phyloP scores from a whole-genome alignment of 2,113 vertebrate genomes.

The Tautogolabrus adspersus region DNA sequence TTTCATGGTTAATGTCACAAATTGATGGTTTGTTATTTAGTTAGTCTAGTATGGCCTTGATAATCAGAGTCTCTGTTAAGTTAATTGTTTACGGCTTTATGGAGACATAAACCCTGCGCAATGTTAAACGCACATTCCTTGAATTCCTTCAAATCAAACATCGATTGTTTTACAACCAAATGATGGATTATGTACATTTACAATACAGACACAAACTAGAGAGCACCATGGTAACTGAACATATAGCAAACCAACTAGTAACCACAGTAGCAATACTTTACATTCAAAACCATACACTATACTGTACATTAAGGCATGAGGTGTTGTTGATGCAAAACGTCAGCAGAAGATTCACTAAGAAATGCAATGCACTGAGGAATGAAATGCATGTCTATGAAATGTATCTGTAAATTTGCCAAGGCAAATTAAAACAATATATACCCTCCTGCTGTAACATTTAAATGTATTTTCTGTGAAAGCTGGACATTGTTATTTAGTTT shows the following conservation, averaged over 20 bases:
- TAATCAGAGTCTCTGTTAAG: constrained; percentile 33
- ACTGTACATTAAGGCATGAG: constrained; percentile 87
- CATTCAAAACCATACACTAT: constrained; percentile 73
- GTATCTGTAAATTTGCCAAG: constrained; percentile 37
- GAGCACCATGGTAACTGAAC: constrained; percentile 68
- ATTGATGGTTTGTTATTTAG: constrained; percentile 44
- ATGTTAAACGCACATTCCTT: constrained; percentile 45
- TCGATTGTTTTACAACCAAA: constrained; percentile 60
- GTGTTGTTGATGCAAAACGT: constrained; percentile 74
- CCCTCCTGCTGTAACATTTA: constrained; percentile 22
- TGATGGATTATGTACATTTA: constrained; percentile 64
- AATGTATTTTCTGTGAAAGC: constrained; percentile 5
- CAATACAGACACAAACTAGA: constrained; percentile 61
- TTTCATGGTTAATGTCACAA: constrained; percentile 62
- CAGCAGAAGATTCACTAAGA: constrained; percentile 58
- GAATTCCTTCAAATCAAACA: constrained; percentile 25
- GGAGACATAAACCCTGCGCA: constrained; percentile 35
- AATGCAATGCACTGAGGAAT: constrained; percentile 66
- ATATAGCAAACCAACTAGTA: constrained; percentile 69
- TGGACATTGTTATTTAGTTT: constrained; percentile 8
- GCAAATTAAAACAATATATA: constrained; percentile 35
- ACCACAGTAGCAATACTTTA: constrained; percentile 71
- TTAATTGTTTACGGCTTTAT: constrained; percentile 32
- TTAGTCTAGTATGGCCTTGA: constrained; percentile 41
- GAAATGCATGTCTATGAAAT: constrained; percentile 60